These are phyloP conservation scores for Sebastes reedi DNA, from an alignment of 2,797 vertebrate genomes.

Conservation along the genomic window DNA sequence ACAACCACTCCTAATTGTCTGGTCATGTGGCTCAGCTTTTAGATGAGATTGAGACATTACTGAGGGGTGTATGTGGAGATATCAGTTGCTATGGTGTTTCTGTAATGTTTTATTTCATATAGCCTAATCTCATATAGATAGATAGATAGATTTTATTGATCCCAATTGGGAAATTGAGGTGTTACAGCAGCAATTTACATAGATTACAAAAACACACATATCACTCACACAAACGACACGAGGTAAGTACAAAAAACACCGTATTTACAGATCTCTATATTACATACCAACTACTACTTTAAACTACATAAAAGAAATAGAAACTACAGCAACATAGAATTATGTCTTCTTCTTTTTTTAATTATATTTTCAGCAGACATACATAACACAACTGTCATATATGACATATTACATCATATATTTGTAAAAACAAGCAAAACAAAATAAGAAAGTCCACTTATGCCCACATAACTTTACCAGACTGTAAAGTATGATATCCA, in stretches of 20 bases:
- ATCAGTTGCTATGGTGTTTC: background rate
- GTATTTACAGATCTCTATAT: too few species aligned
- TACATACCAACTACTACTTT: background rate
- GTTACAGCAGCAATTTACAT: too few species aligned
- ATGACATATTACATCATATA: background rate
- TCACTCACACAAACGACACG: too few species aligned
- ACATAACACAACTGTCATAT: background rate
- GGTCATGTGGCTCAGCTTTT: conserved; percentile 18
- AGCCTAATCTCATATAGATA: background rate
- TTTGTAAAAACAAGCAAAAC: background rate
- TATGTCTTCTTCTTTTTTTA: background rate
- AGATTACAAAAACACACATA: too few species aligned
- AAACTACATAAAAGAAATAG: background rate
- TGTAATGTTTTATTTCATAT: conserved; percentile 5
- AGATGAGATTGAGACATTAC: conserved; percentile 8
- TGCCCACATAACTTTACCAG: conserved; percentile 2
- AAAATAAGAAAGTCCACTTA: background rate
- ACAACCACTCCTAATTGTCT: conserved; percentile 30
- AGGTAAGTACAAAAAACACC: too few species aligned
- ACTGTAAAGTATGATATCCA: background rate
- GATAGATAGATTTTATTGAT: too few species aligned
- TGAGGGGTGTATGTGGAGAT: conserved; percentile 11
- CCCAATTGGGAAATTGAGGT: accelerated
- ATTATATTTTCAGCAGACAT: background rate
- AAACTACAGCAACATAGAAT: background rate